Evolutionary conservation across 2,888 invertebrate species (phyloP).

Genomic region (Dolomedes plantarius): DNA sequence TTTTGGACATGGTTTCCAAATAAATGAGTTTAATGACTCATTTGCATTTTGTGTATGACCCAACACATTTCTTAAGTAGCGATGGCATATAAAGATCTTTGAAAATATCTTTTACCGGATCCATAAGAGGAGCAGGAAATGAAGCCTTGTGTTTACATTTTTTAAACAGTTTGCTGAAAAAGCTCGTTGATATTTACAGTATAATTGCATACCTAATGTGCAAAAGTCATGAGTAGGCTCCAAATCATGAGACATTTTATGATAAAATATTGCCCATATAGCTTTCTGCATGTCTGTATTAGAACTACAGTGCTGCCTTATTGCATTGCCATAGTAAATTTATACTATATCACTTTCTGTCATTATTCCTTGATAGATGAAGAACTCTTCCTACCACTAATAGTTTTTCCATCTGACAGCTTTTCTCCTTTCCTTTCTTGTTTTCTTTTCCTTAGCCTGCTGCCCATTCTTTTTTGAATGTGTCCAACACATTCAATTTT

Average conservation of each 20-base stretch:
- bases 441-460: neutral
- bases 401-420: no score
- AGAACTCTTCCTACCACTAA: conserved; percentile 7
- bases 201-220: neutral
- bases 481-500: no score
- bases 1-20: conserved; percentile 32
- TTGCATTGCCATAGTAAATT: neutral
- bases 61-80: conserved; percentile 14
- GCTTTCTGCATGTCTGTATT: conserved; percentile 15
- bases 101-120: conserved; percentile 1
- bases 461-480: neutral
- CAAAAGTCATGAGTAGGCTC: neutral
- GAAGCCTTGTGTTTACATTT: neutral
- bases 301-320: no score
- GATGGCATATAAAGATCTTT: neutral
- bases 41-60: conserved; percentile 30
- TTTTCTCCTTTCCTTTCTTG: conserved; percentile 6
- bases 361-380: neutral
- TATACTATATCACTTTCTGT: neutral
- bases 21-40: conserved; percentile 14
- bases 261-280: conserved; percentile 19
- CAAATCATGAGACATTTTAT: neutral
- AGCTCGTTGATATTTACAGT: neutral
- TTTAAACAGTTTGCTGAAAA: no score
- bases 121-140: neutral